Percentiles rank a stretch among this genome's conserved stretches.
Conservation (phyloP, 2,113 vertebrate species). For the Actinemys pallida region DNA sequence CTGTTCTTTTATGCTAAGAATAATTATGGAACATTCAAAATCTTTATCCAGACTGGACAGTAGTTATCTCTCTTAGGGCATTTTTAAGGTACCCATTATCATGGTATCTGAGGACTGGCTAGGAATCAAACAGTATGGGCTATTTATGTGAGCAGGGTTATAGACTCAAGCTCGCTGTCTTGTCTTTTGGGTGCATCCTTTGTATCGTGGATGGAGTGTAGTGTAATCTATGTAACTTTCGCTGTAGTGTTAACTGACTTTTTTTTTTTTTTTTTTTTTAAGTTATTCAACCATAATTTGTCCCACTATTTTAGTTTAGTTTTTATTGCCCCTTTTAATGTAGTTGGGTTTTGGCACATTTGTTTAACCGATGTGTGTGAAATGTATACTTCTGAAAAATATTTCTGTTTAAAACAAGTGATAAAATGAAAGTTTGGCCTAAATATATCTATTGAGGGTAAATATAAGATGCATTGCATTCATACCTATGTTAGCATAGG, state of each 20-base stretch:
- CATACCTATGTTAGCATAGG: conserved; percentile 81
- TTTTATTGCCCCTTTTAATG: background rate
- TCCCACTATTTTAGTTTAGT: conserved; percentile 19
- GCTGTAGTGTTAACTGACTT: conserved; percentile 33
- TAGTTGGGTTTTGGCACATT: background rate
- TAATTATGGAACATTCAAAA: background rate
- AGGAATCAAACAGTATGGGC: fast-evolving
- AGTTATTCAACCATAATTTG: conserved; percentile 32
- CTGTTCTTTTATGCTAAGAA: background rate
- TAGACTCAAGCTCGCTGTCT: fast-evolving
- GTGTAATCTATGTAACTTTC: conserved; percentile 33
- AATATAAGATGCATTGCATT: conserved; percentile 50
- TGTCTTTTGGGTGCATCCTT: background rate
- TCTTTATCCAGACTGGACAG: fast-evolving
- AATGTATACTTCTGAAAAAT: background rate
- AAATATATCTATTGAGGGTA: conserved; percentile 17
- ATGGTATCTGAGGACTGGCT: fast-evolving
- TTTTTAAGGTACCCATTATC: fast-evolving
- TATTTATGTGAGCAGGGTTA: background rate
- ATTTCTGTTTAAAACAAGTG: background rate
- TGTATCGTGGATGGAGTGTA: background rate
- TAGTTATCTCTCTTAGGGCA: fast-evolving
- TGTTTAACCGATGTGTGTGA: background rate
- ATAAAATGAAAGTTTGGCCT: background rate
- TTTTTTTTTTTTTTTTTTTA: conserved; percentile 44